Conservation (phyloP, 2,797 vertebrate genomes). For the Xenops minutus region DNA sequence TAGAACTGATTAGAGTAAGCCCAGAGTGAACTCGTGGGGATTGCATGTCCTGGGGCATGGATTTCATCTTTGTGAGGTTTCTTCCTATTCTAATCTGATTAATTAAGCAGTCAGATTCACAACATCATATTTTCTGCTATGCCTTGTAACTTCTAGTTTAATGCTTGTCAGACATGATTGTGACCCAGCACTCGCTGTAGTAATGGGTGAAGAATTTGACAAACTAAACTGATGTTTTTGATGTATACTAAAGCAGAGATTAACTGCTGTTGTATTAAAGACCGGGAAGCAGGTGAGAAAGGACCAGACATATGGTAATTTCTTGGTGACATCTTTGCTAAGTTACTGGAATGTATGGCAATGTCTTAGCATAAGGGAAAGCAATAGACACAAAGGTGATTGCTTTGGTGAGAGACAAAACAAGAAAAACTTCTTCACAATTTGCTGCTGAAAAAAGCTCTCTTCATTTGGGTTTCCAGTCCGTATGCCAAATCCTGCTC, state of each 20-base stretch:
- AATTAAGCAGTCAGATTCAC: background rate
- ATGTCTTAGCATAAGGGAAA: background rate
- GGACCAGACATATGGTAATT: background rate
- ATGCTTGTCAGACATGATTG: background rate
- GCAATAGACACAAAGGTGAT: background rate
- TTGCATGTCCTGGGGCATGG: background rate
- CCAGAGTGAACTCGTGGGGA: background rate
- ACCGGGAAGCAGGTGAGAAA: background rate
- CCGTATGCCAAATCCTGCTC: background rate
- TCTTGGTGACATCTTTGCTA: background rate
- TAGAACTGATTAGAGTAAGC: background rate
- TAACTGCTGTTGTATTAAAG: background rate
- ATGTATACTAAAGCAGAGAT: background rate
- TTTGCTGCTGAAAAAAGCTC: background rate
- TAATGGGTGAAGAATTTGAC: background rate
- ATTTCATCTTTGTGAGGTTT: background rate
- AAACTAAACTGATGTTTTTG: background rate
- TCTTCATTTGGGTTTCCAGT: constrained; percentile 16
- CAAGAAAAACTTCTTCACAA: background rate
- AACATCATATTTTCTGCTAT: background rate
- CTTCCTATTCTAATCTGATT: background rate
- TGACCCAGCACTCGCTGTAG: background rate
- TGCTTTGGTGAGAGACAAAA: background rate
- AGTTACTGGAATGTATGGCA: background rate
- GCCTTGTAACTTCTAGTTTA: background rate